These are phyloP conservation scores for Lepidochrysops patricia DNA, from an alignment of 2,888 invertebrate genomes.

Conservation along the genomic window DNA sequence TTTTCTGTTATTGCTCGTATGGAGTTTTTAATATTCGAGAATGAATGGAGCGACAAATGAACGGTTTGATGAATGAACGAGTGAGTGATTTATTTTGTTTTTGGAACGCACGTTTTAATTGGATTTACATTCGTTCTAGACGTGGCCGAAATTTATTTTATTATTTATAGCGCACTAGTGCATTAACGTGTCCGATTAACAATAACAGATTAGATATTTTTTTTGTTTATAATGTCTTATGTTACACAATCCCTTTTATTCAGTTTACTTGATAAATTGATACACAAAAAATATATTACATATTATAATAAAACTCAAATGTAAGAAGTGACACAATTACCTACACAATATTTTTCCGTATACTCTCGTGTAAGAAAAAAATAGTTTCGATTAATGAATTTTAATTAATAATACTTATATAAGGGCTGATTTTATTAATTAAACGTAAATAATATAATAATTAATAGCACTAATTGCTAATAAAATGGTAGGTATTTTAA, in stretches of 20 bases:
- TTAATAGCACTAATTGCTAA: no score
- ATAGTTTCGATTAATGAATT: no score
- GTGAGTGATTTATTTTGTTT: conserved; percentile 16
- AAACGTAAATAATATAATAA: not conserved
- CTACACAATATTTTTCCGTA: no score
- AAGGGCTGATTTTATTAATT: not conserved
- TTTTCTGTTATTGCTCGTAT: conserved; percentile 4
- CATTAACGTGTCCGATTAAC: not conserved
- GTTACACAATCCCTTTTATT: no score
- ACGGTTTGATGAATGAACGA: conserved; percentile 20
- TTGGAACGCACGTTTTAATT: not conserved
- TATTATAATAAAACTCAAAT: no score
- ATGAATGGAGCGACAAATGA: conserved; percentile 21
- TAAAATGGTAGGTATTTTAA: not conserved
- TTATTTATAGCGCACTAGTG: not conserved
- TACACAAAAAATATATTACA: no score
- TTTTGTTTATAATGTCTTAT: no score
- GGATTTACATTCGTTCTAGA: not conserved
- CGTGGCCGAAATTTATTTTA: not conserved
- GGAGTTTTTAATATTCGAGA: conserved; percentile 19
- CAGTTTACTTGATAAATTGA: no score
- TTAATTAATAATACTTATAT: no score
- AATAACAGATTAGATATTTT: no score
- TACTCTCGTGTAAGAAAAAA: no score
- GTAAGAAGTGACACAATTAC: no score